A percentile compares a stretch with the other conserved stretches of the same genome.
phyloP scores from a whole-genome alignment of 2,797 vertebrate species.

The Epinephelus malabaricus region DNA sequence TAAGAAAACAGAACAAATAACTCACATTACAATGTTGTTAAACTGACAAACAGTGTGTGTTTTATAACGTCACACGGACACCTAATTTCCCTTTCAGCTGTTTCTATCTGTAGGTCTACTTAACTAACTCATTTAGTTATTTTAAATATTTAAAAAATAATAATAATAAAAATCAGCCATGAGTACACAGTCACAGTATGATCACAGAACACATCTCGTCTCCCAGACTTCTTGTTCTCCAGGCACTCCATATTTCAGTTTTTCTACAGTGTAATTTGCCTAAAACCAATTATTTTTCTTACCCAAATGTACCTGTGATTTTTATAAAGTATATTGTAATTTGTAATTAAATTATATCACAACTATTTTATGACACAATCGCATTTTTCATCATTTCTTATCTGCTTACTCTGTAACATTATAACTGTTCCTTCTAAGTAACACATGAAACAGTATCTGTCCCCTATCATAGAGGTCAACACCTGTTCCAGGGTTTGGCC shows the following conservation, averaged over 20 bases:
- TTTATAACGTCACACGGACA: not conserved
- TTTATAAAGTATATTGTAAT: not conserved
- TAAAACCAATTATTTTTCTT: not conserved
- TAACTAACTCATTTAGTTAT: not conserved
- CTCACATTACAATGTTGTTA: not conserved
- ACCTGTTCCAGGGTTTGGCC: conserved; percentile 7
- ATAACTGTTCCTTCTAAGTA: not conserved
- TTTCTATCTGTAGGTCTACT: not conserved
- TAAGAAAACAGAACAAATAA: not conserved
- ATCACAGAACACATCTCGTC: not conserved
- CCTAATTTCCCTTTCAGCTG: not conserved
- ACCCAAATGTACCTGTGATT: not conserved
- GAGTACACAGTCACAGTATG: not conserved
- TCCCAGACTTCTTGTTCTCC: not conserved
- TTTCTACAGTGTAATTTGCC: not conserved
- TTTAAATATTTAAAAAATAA: too few relatives aligned
- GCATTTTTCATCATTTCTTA: not conserved
- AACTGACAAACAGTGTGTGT: not conserved
- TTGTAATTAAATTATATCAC: not conserved
- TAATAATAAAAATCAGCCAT: too few relatives aligned
- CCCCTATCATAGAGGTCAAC: not conserved
- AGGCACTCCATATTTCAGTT: not conserved
- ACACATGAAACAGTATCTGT: not conserved
- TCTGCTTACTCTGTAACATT: not conserved
- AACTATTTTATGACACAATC: not conserved